Conservation (phyloP, 2,888 invertebrate species). For the Cerastoderma edule region DNA sequence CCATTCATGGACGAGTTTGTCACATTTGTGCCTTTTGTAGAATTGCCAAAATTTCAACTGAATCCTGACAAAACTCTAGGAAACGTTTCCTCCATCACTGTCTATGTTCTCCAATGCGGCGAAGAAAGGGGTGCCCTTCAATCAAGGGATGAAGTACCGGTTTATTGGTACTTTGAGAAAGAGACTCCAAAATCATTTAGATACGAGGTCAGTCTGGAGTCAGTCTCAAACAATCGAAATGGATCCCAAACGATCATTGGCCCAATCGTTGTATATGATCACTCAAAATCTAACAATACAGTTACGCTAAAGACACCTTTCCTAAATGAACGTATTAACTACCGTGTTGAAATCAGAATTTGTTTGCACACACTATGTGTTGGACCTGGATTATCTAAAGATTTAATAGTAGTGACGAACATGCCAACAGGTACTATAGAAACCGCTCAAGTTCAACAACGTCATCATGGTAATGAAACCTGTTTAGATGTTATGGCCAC, state of each 20-base stretch:
- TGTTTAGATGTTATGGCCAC: not conserved
- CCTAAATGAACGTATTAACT: not conserved
- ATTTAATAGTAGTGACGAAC: not conserved
- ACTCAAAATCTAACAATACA: not conserved
- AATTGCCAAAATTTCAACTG: not conserved
- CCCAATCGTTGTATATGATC: not conserved
- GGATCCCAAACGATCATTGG: not conserved
- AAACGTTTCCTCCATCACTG: not conserved
- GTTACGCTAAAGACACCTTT: not conserved
- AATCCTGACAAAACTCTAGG: not conserved
- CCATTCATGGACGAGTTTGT: not conserved
- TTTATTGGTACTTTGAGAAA: not conserved
- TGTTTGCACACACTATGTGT: not conserved
- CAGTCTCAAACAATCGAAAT: not conserved
- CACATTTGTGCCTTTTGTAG: not conserved
- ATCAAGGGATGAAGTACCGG: not conserved
- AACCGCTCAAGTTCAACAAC: not conserved
- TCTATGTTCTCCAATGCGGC: not conserved
- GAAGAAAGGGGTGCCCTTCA: not conserved
- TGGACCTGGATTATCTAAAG: not conserved
- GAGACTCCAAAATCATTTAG: not conserved
- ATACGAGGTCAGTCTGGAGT: not conserved
- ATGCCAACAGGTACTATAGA: not conserved
- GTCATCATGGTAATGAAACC: not conserved
- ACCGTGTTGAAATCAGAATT: not conserved